These are phyloP conservation scores for Hemistola chrysoprasaria DNA, from an alignment of 2,888 invertebrate genomes.

Conservation along the genomic window DNA sequence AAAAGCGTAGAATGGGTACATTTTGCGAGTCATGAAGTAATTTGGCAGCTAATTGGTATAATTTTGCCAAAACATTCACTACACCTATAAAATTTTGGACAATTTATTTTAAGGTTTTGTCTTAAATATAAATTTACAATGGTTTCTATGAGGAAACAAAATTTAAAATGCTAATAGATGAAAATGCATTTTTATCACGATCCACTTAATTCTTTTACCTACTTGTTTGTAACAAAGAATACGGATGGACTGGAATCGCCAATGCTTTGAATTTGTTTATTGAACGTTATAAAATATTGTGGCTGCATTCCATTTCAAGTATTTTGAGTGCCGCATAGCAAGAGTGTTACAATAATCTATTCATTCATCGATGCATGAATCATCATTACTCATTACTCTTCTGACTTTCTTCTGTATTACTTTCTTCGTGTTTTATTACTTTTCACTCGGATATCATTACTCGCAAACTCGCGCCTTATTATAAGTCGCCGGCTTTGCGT, in stretches of 20 bases:
- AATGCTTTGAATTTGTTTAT: conserved; percentile 2
- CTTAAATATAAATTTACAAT: background rate
- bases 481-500: conserved; percentile 3
- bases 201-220: conserved; percentile 5
- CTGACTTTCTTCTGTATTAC: too few species aligned
- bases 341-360: too few species aligned
- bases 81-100: too few species aligned
- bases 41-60: too few species aligned
- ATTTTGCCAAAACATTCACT: too few species aligned
- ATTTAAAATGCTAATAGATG: conserved; percentile 4
- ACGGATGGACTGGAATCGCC: conserved; percentile 1
- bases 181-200: conserved; percentile 2
- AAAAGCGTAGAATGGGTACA: too few species aligned
- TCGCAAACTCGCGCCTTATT: conserved; percentile 1
- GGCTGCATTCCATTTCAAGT: too few species aligned
- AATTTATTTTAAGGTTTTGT: too few species aligned
- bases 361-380: too few species aligned
- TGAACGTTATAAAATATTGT: background rate
- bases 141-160: background rate
- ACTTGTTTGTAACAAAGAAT: background rate
- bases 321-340: too few species aligned
- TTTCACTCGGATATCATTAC: background rate
- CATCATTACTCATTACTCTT: too few species aligned
- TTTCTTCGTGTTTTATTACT: conserved; percentile 3
- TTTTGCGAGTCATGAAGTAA: too few species aligned